Evolutionary conservation across 2,797 vertebrate species (phyloP).

Genomic region (Ambastaia sidthimunki): DNA sequence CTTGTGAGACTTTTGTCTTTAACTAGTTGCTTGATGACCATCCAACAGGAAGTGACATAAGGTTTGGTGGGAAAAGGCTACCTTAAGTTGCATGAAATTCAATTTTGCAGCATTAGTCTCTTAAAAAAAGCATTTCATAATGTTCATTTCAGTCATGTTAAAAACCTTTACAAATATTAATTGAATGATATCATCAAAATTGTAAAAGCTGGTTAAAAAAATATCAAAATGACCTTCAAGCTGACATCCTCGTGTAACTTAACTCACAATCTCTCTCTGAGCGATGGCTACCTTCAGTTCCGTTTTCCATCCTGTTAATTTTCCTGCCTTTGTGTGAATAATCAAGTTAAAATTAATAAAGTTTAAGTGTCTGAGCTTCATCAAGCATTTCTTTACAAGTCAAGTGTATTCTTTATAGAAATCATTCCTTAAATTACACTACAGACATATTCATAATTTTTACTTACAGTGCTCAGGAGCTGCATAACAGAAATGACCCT

Average conservation of each 20-base stretch:
- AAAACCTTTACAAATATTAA: background rate
- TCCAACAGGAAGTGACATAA: background rate
- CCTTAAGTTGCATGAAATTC: background rate
- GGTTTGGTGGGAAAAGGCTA: background rate
- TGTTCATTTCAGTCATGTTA: background rate
- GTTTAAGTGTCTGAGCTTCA: background rate
- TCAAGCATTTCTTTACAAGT: background rate
- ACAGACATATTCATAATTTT: background rate
- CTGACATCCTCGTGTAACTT: background rate
- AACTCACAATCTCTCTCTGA: background rate
- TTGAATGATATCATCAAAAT: background rate
- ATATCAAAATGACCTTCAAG: background rate
- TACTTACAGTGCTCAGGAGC: background rate
- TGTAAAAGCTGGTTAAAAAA: background rate
- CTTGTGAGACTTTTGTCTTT: no score
- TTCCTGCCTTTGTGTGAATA: background rate
- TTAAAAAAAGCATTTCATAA: no score
- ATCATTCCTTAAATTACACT: background rate
- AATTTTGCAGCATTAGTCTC: background rate
- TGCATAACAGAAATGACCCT: background rate
- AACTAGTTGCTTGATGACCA: background rate
- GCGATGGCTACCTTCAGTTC: background rate
- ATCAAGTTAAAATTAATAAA: background rate
- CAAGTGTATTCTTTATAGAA: background rate
- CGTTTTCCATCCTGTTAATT: background rate